Evolutionary conservation across 2,113 vertebrate species (phyloP).

Genomic region (Nannospalax galili): DNA sequence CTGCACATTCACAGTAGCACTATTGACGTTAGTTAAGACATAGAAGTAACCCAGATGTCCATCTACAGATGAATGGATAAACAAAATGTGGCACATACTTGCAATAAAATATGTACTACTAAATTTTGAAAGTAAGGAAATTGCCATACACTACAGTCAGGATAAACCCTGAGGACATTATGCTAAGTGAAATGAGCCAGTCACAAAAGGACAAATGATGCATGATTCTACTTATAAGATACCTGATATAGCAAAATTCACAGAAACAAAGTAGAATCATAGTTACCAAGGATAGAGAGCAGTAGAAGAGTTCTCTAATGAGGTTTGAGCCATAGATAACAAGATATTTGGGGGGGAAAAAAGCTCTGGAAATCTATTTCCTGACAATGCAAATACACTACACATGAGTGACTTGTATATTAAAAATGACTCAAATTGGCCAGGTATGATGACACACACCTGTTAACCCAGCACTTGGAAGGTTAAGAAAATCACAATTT

Average conservation of each 20-base stretch:
- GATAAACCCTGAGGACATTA: not conserved
- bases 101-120: slow-evolving; percentile 26
- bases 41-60: slow-evolving; percentile 4
- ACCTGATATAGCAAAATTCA: slow-evolving; percentile 26
- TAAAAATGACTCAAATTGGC: not conserved
- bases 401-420: not conserved
- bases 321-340: not conserved
- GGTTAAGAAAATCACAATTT: not conserved
- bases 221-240: not conserved
- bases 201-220: slow-evolving; percentile 34
- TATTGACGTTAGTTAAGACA: slow-evolving; percentile 19
- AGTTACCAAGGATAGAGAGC: not conserved
- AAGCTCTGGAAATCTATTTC: slow-evolving; percentile 26
- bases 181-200: slow-evolving; percentile 40
- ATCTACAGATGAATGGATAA: not conserved
- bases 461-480: too few relatives aligned
- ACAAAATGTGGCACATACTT: slow-evolving; percentile 1
- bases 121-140: not conserved
- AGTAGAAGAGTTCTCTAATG: not conserved
- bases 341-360: not conserved
- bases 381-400: slow-evolving; percentile 36
- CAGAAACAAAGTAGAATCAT: slow-evolving; percentile 45
- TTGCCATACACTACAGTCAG: not conserved
- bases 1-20: slow-evolving; percentile 20
- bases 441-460: not conserved